Evolutionary conservation across 2,888 invertebrate species (phyloP).

Genomic region (Pammene aurita): DNA sequence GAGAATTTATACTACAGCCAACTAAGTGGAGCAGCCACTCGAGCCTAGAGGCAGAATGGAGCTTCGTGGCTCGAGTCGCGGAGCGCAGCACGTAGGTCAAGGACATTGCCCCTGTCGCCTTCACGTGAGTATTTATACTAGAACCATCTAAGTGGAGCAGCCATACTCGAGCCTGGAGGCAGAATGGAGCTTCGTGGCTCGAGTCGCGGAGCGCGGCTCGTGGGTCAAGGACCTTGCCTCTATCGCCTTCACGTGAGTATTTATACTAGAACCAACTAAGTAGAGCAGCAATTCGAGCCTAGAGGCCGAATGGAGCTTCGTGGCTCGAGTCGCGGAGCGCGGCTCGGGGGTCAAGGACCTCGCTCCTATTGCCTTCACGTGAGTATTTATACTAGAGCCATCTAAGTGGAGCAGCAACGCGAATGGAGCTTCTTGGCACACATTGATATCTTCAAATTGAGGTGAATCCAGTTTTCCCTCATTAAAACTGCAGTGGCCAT

Average conservation of each 20-base stretch:
- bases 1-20: too few relatives aligned
- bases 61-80: constrained; percentile 90
- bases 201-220: too few relatives aligned
- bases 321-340: constrained; percentile 89
- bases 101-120: constrained; percentile 88
- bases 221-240: too few relatives aligned
- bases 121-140: constrained; percentile 83
- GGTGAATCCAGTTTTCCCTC: too few relatives aligned
- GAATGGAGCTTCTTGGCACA: too few relatives aligned
- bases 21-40: constrained; percentile 85
- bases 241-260: too few relatives aligned
- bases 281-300: constrained; percentile 87
- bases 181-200: too few relatives aligned
- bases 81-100: constrained; percentile 90
- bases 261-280: constrained; percentile 53
- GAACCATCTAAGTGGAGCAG: too few relatives aligned
- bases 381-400: constrained; percentile 46
- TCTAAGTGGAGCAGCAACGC: too few relatives aligned
- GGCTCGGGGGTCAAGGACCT: constrained; percentile 88
- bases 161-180: too few relatives aligned
- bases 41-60: constrained; percentile 93
- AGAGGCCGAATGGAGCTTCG: constrained; percentile 95
- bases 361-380: constrained; percentile 91
- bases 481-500: too few relatives aligned
- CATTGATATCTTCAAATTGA: too few relatives aligned